Conservation (phyloP, 2,888 invertebrate species). For the Aphidoletes aphidimyza region DNA sequence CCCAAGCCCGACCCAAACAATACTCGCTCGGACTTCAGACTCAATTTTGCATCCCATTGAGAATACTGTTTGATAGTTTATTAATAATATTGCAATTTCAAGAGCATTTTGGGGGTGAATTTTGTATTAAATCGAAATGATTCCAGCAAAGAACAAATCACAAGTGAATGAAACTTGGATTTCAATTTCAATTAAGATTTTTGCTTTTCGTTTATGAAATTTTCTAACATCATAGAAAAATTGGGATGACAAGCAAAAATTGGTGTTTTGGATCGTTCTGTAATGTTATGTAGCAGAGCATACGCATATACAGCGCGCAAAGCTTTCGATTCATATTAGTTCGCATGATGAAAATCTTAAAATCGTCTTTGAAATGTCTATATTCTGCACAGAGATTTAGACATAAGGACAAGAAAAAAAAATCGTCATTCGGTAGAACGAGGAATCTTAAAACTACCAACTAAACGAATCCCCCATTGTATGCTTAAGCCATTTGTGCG, state of each 20-base stretch:
- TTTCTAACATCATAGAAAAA: background rate
- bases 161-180: constrained; percentile 31
- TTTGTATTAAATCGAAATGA: no score
- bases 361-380: constrained; percentile 11
- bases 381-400: constrained; percentile 19
- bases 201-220: background rate
- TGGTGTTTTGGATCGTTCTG: no score
- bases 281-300: no score
- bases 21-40: no score
- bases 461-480: constrained; percentile 27
- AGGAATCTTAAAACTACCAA: background rate
- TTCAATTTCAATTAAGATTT: background rate
- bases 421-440: constrained; percentile 2
- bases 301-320: no score
- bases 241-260: background rate
- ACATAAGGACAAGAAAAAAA: background rate
- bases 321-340: background rate
- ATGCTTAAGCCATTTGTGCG: constrained; percentile 53
- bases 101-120: no score
- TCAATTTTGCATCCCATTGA: no score
- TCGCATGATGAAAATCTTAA: background rate
- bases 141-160: constrained; percentile 6
- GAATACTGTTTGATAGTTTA: no score
- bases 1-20: no score
- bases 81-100: no score